Evolutionary conservation across 2,113 vertebrate species (phyloP).

Genomic region (Rhabdornis inornatus): DNA sequence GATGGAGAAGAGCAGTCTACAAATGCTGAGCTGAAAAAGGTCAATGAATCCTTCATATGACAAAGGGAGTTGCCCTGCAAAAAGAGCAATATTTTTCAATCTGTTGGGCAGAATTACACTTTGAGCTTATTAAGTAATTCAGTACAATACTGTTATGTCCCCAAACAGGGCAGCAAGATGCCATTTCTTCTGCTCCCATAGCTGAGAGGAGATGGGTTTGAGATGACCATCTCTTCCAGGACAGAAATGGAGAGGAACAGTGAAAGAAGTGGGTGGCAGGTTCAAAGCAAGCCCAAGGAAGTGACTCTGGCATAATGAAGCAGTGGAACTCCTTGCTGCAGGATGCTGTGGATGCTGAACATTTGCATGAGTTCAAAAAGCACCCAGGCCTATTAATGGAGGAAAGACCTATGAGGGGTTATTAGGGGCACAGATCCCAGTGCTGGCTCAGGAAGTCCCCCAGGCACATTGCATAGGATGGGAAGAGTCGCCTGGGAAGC

Average conservation of each 20-base stretch:
- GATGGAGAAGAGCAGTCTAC: background rate
- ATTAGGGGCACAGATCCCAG: background rate
- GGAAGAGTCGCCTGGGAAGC: background rate
- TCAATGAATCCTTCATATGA: background rate
- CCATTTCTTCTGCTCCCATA: background rate
- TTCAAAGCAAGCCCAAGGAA: conserved; percentile 19
- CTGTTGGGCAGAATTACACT: background rate
- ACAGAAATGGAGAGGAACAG: background rate
- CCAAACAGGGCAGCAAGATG: background rate
- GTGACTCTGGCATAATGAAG: background rate
- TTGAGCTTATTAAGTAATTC: background rate
- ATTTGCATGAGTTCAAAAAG: conserved; percentile 46
- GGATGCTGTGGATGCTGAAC: background rate
- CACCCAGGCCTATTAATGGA: background rate
- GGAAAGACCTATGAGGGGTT: background rate
- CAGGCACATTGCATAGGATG: background rate
- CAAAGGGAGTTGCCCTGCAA: background rate
- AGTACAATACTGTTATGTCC: background rate
- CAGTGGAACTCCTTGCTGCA: background rate
- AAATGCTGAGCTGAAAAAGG: background rate
- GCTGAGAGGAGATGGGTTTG: background rate
- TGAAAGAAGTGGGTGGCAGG: background rate
- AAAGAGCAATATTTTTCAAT: background rate
- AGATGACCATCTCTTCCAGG: background rate
- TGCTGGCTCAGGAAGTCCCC: background rate